phyloP scores from a whole-genome alignment of 2,888 invertebrate species.

The Netelia virgata region DNA sequence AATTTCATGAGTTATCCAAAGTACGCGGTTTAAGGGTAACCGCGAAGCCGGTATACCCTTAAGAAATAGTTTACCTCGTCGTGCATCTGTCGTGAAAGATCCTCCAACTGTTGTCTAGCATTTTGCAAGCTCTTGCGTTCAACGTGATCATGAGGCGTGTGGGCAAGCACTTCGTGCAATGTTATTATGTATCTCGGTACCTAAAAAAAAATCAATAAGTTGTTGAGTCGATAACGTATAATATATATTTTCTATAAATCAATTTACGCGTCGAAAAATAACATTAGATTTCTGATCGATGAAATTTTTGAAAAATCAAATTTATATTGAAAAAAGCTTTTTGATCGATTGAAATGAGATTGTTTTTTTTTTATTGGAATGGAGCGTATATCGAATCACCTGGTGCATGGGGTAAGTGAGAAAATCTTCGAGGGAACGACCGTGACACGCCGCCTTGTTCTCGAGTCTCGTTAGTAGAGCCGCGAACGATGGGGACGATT shows the following conservation, averaged over 20 bases:
- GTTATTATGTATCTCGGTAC: conserved; percentile 97
- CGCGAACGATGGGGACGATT: conserved; percentile 91
- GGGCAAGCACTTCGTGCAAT: conserved; percentile 94
- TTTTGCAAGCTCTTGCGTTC: conserved; percentile 95
- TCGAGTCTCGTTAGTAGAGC: conserved; percentile 92
- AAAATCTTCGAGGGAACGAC: conserved; percentile 94
- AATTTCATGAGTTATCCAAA: neutral
- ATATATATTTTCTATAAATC: no score
- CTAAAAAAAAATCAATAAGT: conserved; percentile 84
- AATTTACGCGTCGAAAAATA: no score
- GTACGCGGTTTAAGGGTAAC: neutral
- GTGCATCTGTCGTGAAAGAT: conserved; percentile 94
- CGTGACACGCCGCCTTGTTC: conserved; percentile 94
- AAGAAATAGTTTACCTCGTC: conserved; percentile 88
- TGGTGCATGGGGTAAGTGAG: conserved; percentile 98
- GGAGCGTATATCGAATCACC: conserved; percentile 85
- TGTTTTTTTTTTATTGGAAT: no score
- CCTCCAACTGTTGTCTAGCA: conserved; percentile 94
- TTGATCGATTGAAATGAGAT: no score
- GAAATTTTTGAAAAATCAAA: neutral
- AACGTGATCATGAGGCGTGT: conserved; percentile 97
- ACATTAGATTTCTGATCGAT: no score
- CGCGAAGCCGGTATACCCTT: neutral
- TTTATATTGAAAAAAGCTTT: no score
- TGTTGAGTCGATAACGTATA: neutral